phyloP scores from a whole-genome alignment of 2,888 invertebrate genomes.

The Schizotus pectinicornis region DNA sequence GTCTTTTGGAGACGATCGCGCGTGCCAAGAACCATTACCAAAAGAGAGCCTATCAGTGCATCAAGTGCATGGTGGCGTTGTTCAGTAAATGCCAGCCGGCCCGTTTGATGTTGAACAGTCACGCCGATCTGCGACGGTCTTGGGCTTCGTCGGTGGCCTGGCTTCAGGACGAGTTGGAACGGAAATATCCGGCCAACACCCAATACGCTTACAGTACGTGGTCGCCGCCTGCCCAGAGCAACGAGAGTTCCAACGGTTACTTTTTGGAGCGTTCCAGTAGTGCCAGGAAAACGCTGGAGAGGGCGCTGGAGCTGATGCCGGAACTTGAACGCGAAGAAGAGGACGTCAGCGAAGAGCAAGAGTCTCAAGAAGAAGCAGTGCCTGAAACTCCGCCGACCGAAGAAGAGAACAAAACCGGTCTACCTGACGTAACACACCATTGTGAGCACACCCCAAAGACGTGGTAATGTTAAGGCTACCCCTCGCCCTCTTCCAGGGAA shows the following conservation, averaged over 20 bases:
- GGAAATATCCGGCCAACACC: constrained; percentile 67
- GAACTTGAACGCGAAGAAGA: constrained; percentile 60
- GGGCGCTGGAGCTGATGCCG: constrained; percentile 77
- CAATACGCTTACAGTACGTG: constrained; percentile 90
- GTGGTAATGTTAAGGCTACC: constrained; percentile 22
- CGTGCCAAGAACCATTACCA: constrained; percentile 94
- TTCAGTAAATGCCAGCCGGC: constrained; percentile 86
- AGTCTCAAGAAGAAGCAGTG: constrained; percentile 50
- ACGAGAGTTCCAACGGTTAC: constrained; percentile 93
- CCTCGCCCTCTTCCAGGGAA: constrained; percentile 1
- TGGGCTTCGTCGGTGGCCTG: constrained; percentile 92
- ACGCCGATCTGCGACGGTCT: constrained; percentile 80
- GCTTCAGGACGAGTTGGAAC: constrained; percentile 93
- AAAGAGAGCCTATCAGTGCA: constrained; percentile 95
- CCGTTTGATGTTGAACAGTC: constrained; percentile 76
- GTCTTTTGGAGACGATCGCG: constrained; percentile 90
- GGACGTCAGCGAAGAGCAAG: constrained; percentile 53
- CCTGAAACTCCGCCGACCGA: constrained; percentile 33
- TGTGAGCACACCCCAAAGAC: constrained; percentile 44
- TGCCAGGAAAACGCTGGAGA: constrained; percentile 84
- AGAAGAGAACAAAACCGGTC: constrained; percentile 40
- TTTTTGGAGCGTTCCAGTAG: constrained; percentile 94
- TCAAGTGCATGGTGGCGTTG: constrained; percentile 91
- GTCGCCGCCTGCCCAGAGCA: constrained; percentile 94
- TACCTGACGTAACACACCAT: constrained; percentile 52